Percentiles rank a stretch among this genome's conserved stretches.
phyloP scores from a whole-genome alignment of 2,888 invertebrate species.

The Cecidostiba fungosa region DNA sequence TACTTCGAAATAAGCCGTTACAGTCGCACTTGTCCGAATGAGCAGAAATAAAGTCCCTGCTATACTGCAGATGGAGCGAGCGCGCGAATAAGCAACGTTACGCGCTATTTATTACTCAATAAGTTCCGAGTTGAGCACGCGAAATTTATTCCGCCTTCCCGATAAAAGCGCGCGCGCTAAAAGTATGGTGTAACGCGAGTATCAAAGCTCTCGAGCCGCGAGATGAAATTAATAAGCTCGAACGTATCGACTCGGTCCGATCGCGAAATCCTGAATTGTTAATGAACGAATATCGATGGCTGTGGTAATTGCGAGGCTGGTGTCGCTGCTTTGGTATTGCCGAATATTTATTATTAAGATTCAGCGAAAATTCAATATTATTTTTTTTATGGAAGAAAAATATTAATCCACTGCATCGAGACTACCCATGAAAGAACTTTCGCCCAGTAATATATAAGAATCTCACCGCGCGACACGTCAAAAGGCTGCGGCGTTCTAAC shows the following conservation, averaged over 20 bases:
- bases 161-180: not conserved
- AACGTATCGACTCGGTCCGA: not conserved
- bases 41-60: not conserved
- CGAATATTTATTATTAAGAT: not conserved
- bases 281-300: not conserved
- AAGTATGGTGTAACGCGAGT: not conserved
- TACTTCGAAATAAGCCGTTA: not conserved
- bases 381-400: not conserved
- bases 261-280: not conserved
- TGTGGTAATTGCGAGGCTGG: not conserved
- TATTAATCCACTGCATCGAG: too few relatives aligned
- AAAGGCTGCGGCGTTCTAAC: not conserved
- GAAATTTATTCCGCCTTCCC: conserved; percentile 10
- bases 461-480: not conserved
- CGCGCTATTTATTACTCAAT: not conserved
- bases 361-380: not conserved
- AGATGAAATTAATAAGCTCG: not conserved
- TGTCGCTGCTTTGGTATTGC: not conserved
- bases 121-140: not conserved
- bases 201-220: conserved; percentile 12
- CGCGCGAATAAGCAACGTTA: not conserved
- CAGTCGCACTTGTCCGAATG: not conserved
- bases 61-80: too few relatives aligned
- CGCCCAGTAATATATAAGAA: not conserved
- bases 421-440: not conserved